A percentile compares a stretch with the other conserved stretches of the same genome.
These are phyloP conservation scores for Antennarius striatus DNA, from an alignment of 2,113 vertebrate genomes.

Conservation along the genomic window DNA sequence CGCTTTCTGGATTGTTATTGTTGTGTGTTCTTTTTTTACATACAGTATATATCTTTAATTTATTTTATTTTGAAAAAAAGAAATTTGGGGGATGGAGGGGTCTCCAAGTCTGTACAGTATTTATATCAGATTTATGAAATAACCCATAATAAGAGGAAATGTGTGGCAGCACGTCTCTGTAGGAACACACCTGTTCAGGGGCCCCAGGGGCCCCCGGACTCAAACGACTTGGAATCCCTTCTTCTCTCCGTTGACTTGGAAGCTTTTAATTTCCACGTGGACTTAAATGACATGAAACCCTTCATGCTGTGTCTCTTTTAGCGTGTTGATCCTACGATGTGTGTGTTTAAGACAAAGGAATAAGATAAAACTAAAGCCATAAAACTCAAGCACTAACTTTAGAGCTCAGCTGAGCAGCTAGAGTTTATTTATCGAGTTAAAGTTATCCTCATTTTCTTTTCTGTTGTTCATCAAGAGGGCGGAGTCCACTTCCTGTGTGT, in stretches of 20 bases:
- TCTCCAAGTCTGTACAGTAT: conserved; percentile 62
- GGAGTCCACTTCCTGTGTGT: conserved; percentile 64
- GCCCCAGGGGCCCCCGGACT: conserved; percentile 44
- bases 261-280: conserved; percentile 51
- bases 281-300: conserved; percentile 66
- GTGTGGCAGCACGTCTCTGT: conserved; percentile 45
- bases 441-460: conserved; percentile 63
- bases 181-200: conserved; percentile 34
- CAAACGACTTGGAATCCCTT: conserved; percentile 69
- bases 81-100: conserved; percentile 18
- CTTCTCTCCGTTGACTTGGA: conserved; percentile 34
- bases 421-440: conserved; percentile 65
- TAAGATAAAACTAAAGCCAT: conserved; percentile 84
- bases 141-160: conserved; percentile 21
- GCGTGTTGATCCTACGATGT: conserved; percentile 71
- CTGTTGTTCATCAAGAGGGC: conserved; percentile 69
- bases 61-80: conserved; percentile 2
- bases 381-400: conserved; percentile 83
- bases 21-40: conserved; percentile 15
- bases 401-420: conserved; percentile 78
- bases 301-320: conserved; percentile 71
- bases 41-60: neutral
- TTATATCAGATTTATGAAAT: conserved; percentile 33
- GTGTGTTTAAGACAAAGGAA: conserved; percentile 75
- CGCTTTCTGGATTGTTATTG: conserved; percentile 38